Evolutionary conservation across 2,113 vertebrate genomes (phyloP).

Genomic region (Paradoxurus hermaphroditus): DNA sequence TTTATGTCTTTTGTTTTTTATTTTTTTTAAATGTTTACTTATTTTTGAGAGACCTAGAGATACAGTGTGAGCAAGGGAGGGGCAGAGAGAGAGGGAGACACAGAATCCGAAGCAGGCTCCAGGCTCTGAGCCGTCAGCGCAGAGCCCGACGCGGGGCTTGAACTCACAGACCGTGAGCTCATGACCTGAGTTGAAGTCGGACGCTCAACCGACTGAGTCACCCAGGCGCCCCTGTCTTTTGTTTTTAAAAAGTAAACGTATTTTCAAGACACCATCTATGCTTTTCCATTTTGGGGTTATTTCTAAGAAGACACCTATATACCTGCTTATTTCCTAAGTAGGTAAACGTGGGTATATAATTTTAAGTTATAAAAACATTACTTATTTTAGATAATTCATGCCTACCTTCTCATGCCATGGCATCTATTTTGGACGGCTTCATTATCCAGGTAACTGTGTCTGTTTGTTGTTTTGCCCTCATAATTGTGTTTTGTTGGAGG

Average conservation of each 20-base stretch:
- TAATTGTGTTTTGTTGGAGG: not conserved
- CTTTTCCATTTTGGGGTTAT: not conserved
- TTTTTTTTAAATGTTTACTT: too few relatives aligned
- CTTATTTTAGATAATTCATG: not conserved
- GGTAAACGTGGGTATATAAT: not conserved
- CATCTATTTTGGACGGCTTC: not conserved
- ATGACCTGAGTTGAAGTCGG: too few relatives aligned
- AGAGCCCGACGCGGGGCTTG: too few relatives aligned
- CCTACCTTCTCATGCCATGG: not conserved
- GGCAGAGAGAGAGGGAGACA: too few relatives aligned
- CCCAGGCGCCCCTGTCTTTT: too few relatives aligned
- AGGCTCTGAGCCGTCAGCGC: too few relatives aligned
- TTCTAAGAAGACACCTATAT: not conserved
- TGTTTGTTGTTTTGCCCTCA: not conserved
- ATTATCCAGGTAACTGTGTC: not conserved
- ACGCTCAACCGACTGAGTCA: too few relatives aligned
- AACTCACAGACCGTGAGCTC: too few relatives aligned
- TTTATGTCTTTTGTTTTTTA: not conserved
- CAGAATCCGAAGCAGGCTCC: too few relatives aligned
- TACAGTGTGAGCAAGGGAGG: too few relatives aligned
- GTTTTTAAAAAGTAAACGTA: conserved; percentile 3
- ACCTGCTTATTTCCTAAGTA: not conserved
- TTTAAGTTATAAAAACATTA: not conserved
- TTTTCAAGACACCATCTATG: not conserved
- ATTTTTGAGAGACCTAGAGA: too few relatives aligned